Percentiles rank a stretch among this genome's conserved stretches.
These are phyloP conservation scores for Embiotoca jacksoni DNA, from an alignment of 2,113 vertebrate species.

Conservation along the genomic window DNA sequence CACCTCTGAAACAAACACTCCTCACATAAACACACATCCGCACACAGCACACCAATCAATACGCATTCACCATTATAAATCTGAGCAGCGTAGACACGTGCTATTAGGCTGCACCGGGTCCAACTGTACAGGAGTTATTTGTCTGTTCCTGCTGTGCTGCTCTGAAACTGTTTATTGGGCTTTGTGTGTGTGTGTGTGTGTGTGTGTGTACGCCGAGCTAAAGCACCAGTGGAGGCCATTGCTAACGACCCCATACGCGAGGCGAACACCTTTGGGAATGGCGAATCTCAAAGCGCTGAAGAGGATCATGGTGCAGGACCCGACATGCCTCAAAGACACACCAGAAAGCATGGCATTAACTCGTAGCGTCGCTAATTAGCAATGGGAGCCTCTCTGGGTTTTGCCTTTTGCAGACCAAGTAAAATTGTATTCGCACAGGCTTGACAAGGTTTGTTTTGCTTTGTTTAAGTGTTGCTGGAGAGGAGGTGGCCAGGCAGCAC, in stretches of 20 bases:
- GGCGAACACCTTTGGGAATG: constrained; percentile 52
- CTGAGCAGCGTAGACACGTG: neutral
- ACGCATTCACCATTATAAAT: constrained; percentile 8
- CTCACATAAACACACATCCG: neutral
- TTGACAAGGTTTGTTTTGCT: constrained; percentile 23
- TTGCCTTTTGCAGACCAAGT: constrained; percentile 19
- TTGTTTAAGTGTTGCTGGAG: constrained; percentile 16
- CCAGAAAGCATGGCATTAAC: constrained; percentile 43
- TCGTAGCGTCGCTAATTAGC: constrained; percentile 57
- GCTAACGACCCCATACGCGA: constrained; percentile 49
- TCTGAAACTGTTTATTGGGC: constrained; percentile 30
- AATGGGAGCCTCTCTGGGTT: constrained; percentile 6
- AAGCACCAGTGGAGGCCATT: constrained; percentile 14
- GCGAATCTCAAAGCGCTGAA: constrained; percentile 35
- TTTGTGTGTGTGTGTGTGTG: constrained; percentile 3
- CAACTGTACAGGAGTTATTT: constrained; percentile 12
- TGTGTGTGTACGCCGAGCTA: neutral
- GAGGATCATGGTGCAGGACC: constrained; percentile 38
- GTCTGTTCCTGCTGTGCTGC: constrained; percentile 17
- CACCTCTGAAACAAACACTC: constrained; percentile 30
- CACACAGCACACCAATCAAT: constrained; percentile 8
- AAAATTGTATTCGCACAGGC: constrained; percentile 18
- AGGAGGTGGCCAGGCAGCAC: neutral
- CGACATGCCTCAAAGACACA: constrained; percentile 53
- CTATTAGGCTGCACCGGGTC: constrained; percentile 6